Conservation (phyloP, 35 echinoderm and acorn worm species). For the Lytechinus variegatus region DNA sequence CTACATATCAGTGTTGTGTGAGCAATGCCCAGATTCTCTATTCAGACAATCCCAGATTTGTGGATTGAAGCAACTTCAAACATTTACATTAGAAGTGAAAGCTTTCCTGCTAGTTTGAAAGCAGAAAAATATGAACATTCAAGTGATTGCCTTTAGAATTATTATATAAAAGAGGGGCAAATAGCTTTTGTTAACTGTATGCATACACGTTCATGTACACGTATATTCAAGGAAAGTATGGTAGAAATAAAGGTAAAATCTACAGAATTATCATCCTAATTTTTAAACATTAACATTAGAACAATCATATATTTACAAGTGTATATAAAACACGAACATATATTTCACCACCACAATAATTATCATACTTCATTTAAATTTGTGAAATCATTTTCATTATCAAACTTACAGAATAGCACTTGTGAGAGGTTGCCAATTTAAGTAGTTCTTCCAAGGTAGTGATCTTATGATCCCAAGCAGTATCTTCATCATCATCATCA, state of each 20-base stretch:
- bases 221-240: too few species aligned
- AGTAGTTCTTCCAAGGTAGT: not conserved
- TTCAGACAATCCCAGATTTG: not conserved
- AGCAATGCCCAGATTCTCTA: not conserved
- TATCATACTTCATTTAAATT: too few species aligned
- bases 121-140: not conserved
- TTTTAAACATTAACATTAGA: too few species aligned
- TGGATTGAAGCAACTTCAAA: too few species aligned
- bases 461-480: not conserved
- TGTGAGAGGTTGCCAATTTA: not conserved
- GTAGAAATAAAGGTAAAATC: too few species aligned
- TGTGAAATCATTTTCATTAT: not conserved
- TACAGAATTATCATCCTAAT: not conserved
- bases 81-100: too few species aligned
- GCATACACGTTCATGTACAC: too few species aligned
- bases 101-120: not conserved
- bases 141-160: not conserved
- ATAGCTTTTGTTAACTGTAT: too few species aligned
- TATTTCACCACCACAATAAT: too few species aligned
- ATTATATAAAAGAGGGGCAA: too few species aligned
- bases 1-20: not conserved
- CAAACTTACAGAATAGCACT: conserved; percentile 50
- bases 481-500: not conserved
- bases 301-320: too few species aligned
- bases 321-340: too few species aligned